These are phyloP conservation scores for Andrena praecox DNA, from an alignment of 2,888 invertebrate genomes.

Conservation along the genomic window DNA sequence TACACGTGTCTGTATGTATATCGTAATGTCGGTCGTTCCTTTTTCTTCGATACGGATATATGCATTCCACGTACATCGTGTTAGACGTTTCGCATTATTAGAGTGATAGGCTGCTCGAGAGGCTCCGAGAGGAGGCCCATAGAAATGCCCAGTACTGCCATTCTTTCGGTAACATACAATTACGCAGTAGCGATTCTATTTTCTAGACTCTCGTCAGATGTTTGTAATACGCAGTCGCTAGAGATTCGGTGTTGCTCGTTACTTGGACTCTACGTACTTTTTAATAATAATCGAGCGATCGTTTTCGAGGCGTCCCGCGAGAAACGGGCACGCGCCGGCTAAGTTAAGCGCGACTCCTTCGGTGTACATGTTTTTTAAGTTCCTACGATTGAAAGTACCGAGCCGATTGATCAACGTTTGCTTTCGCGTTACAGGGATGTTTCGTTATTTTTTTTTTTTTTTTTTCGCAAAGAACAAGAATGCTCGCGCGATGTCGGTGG, in stretches of 20 bases:
- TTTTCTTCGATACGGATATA: slow-evolving; percentile 39
- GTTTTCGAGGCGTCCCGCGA: slow-evolving; percentile 4
- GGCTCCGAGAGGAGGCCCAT: slow-evolving; percentile 44
- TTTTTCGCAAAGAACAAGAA: background rate
- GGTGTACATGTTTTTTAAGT: slow-evolving; percentile 41
- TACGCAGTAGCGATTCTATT: slow-evolving; percentile 55
- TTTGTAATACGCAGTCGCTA: slow-evolving; percentile 44
- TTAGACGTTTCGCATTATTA: slow-evolving; percentile 47
- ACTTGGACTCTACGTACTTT: slow-evolving; percentile 52
- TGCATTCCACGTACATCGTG: slow-evolving; percentile 24
- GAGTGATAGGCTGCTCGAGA: slow-evolving; percentile 39
- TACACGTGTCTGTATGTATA: slow-evolving; percentile 38
- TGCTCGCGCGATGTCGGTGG: background rate
- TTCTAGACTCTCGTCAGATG: slow-evolving; percentile 49
- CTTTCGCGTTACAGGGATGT: slow-evolving; percentile 24
- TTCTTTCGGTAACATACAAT: slow-evolving; percentile 28
- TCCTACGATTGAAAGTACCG: slow-evolving; percentile 60
- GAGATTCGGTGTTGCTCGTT: slow-evolving; percentile 56
- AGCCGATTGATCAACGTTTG: slow-evolving; percentile 30
- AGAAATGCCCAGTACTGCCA: slow-evolving; percentile 47
- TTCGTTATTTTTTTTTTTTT: background rate
- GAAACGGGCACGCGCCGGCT: background rate
- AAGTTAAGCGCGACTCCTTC: slow-evolving; percentile 22
- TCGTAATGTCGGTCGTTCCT: slow-evolving; percentile 22
- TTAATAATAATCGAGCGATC: slow-evolving; percentile 14